phyloP scores from a whole-genome alignment of 2,797 vertebrate species.

The Micropoecilia bifurca region DNA sequence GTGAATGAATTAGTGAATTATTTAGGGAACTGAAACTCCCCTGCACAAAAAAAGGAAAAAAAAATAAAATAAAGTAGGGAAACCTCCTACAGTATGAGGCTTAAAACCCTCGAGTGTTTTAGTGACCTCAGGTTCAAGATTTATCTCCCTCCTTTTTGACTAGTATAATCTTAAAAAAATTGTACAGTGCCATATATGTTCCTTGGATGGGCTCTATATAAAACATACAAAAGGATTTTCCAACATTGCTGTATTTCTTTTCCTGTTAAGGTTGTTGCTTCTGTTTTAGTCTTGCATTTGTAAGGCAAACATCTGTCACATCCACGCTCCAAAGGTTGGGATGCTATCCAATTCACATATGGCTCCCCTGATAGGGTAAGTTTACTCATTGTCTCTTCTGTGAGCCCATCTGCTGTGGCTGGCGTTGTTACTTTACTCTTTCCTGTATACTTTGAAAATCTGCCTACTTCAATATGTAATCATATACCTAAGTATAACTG shows the following conservation, averaged over 20 bases:
- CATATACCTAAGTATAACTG: constrained; percentile 5
- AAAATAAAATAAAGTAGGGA: background rate
- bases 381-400: constrained; percentile 78
- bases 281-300: constrained; percentile 66
- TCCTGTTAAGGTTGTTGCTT: constrained; percentile 57
- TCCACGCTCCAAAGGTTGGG: constrained; percentile 76
- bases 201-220: background rate
- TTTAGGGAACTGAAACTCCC: background rate
- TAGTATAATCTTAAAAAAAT: background rate
- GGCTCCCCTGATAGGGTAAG: constrained; percentile 74
- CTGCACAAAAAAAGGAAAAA: background rate
- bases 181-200: background rate
- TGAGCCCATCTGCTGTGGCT: constrained; percentile 78
- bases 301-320: constrained; percentile 80
- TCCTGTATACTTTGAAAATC: constrained; percentile 51
- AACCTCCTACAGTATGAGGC: background rate
- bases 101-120: background rate
- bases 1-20: background rate
- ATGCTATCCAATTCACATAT: constrained; percentile 77
- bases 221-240: background rate
- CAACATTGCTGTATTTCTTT: constrained; percentile 41
- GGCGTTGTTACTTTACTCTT: constrained; percentile 71
- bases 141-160: background rate
- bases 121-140: background rate
- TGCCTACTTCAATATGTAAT: background rate